Base-by-base conservation (phyloP, 2,113 vertebrate genomes). In the Hymenochirus boettgeri region DNA sequence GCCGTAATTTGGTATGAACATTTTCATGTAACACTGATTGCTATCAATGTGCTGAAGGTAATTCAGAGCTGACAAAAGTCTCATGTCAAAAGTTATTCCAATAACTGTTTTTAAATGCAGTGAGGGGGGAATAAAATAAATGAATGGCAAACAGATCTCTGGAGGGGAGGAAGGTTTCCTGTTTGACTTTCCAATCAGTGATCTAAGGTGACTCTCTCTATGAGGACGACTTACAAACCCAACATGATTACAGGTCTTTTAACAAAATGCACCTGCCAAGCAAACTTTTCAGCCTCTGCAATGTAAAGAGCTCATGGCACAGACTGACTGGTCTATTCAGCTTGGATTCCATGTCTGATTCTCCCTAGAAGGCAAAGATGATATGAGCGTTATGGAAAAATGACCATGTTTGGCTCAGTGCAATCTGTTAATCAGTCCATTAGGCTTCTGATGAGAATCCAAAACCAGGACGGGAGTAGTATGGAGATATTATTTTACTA, bases 1-100 rank as follows among this genome's bases (percentile, higher is more conserved):
- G 33, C 18, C n/a, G 58, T 61, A 27, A 76, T 31, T 23, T 55
- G 27, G 47, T 67, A 10, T 73, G 69, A 46, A 0, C 54, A 70
- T 69, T 58, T 9, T 57, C 61, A 65, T 73, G 50, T 35, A 73
- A 70, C 55, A 24, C 55, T 33, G 69, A 61, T 39, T 70, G 69
- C 35, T 45, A 70, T 58, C 60, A 72, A 67, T 64, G 13, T 62
- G 21, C 33, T 33, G 47, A 7, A 75, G 69, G 74, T 56, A 24
- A 71, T 42, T 19, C 29, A 17, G n/a, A 47, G 25, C 19, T 73
- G 48, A 71, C 72, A 75, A 77, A 42, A 13, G 29, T 7, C 69
- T 33, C 58, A 50, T 7, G 25, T 51, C 75, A 56, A 72, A 74
- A 70, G 63, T 13, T 54, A 7, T 15, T 37, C 65, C 65, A 53